Evolutionary conservation across 92 coral and sea anemone genomes (phyloP).

Genomic region (Zoanthus gigantus): DNA sequence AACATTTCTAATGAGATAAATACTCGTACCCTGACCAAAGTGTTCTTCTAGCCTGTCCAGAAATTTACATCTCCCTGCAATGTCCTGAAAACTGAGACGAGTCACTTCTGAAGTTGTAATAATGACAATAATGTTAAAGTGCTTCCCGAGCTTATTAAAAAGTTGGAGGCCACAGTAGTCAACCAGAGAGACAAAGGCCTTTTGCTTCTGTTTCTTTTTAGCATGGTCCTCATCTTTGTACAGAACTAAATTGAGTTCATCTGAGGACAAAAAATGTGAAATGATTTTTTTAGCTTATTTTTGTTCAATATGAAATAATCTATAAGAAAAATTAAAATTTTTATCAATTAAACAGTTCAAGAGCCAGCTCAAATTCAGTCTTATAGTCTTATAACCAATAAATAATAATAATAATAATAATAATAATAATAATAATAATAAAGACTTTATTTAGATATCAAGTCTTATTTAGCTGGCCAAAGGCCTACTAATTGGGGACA

Average conservation of each 20-base stretch:
- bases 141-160: constrained; percentile 89
- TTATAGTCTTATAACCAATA: too few species aligned
- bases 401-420: too few species aligned
- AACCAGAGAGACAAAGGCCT: constrained; percentile 85
- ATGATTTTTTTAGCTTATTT: background rate
- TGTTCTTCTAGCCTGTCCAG: constrained; percentile 82
- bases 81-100: constrained; percentile 88
- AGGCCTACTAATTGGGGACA: too few species aligned
- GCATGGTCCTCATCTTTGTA: constrained; percentile 87
- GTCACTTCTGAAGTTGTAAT: constrained; percentile 85
- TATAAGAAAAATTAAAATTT: too few species aligned
- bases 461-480: too few species aligned
- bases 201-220: constrained; percentile 87
- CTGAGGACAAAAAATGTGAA: constrained; percentile 50
- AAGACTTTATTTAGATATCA: too few species aligned
- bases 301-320: background rate
- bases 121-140: constrained; percentile 75
- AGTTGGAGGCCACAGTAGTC: constrained; percentile 89
- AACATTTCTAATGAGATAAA: background rate
- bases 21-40: constrained; percentile 87
- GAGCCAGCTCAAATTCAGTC: too few species aligned
- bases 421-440: too few species aligned
- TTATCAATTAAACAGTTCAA: too few species aligned
- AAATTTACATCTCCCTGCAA: constrained; percentile 87
- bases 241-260: constrained; percentile 82